These are phyloP conservation scores for Melanchra persicariae DNA, from an alignment of 2,888 invertebrate genomes.

Conservation along the genomic window DNA sequence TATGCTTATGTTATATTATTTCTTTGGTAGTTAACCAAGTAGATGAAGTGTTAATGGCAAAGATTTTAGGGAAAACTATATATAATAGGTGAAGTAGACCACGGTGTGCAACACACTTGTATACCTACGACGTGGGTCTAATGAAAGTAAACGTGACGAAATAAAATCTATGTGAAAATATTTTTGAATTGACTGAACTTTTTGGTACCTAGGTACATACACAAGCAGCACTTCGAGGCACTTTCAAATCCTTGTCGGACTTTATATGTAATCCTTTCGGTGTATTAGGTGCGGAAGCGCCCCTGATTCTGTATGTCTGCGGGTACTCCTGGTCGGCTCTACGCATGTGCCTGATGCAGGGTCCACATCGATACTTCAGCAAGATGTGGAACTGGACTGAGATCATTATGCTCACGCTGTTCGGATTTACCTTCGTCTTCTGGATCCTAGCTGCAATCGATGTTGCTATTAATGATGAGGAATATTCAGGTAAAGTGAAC, in stretches of 20 bases:
- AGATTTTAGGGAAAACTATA: conserved; percentile 23
- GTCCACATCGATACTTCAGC: conserved; percentile 90
- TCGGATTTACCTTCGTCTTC: conserved; percentile 91
- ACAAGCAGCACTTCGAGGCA: background rate
- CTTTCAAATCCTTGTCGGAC: background rate
- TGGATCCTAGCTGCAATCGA: conserved; percentile 92
- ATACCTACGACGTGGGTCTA: too few species aligned
- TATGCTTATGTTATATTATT: conserved; percentile 20
- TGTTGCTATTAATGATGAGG: conserved; percentile 69
- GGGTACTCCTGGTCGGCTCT: conserved; percentile 90
- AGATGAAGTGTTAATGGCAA: conserved; percentile 15
- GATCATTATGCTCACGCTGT: conserved; percentile 90
- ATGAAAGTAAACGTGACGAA: background rate
- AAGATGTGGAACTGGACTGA: conserved; percentile 92
- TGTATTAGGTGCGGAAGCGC: conserved; percentile 74
- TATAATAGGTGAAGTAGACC: conserved; percentile 1
- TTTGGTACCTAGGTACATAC: background rate
- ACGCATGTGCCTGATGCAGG: conserved; percentile 90
- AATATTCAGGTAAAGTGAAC: conserved; percentile 49
- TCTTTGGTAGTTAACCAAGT: conserved; percentile 23
- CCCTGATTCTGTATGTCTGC: conserved; percentile 88
- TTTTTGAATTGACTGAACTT: background rate
- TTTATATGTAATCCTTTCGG: background rate
- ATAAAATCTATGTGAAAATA: background rate
- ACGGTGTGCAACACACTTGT: background rate